phyloP scores from a whole-genome alignment of 1,140 invertebrate species.

The Heliconius hewitsoni region DNA sequence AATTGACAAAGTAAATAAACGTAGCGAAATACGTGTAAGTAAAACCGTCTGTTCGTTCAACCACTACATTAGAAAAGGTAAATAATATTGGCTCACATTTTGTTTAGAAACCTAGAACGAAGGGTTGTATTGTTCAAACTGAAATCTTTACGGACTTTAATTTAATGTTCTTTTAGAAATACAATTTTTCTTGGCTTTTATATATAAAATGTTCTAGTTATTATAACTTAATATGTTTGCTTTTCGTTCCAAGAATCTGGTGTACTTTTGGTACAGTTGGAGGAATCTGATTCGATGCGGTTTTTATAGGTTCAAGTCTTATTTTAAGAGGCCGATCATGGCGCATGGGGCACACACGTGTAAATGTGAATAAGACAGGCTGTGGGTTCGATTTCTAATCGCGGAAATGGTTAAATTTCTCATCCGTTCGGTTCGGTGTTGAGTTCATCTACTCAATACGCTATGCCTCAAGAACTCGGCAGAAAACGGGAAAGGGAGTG shows the following conservation, averaged over 20 bases:
- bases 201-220: background rate
- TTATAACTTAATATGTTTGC: background rate
- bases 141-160: background rate
- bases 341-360: too few relatives aligned
- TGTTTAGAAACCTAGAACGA: background rate
- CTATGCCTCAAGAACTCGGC: background rate
- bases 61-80: background rate
- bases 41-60: background rate
- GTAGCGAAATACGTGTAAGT: background rate
- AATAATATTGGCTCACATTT: background rate
- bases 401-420: background rate
- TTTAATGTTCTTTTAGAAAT: background rate
- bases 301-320: too few relatives aligned
- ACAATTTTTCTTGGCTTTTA: background rate
- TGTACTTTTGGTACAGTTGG: too few relatives aligned
- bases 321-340: too few relatives aligned
- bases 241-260: background rate
- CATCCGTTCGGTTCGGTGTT: background rate
- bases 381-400: background rate
- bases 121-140: background rate
- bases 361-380: too few relatives aligned
- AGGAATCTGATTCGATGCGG: background rate
- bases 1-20: background rate
- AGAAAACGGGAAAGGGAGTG: background rate
- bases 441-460: background rate